Evolutionary conservation across 30 jellyfish, hydroid and myxozoan species (phyloP).

Genomic region (Chironex yamaguchii): DNA sequence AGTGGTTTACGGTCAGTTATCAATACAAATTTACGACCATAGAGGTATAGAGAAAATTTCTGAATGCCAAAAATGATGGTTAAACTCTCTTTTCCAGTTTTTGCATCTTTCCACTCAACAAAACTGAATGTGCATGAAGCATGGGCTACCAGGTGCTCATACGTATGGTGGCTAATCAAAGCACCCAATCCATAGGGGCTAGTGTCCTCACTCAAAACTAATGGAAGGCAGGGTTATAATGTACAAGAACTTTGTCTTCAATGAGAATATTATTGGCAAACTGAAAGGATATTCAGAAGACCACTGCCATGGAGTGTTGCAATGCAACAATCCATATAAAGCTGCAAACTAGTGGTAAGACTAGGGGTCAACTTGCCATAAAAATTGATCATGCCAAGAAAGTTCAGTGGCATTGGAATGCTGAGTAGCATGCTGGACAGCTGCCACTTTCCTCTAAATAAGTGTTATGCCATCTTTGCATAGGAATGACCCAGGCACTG

Average conservation of each 20-base stretch:
- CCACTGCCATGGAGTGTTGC: too few relatives aligned
- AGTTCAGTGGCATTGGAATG: background rate
- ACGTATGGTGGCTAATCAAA: background rate
- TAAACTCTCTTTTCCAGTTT: slow-evolving; percentile 21
- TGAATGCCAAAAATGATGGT: slow-evolving; percentile 24
- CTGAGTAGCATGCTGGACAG: background rate
- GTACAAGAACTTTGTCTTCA: slow-evolving; percentile 7
- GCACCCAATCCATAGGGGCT: slow-evolving; percentile 52
- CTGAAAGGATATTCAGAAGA: background rate
- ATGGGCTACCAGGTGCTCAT: slow-evolving; percentile 20
- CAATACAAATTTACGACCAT: slow-evolving; percentile 19
- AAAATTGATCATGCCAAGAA: background rate
- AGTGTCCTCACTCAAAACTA: slow-evolving; percentile 18
- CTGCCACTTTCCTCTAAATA: background rate
- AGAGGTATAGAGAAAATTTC: slow-evolving; percentile 37
- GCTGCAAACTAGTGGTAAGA: background rate
- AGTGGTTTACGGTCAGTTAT: background rate
- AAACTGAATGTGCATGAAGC: background rate
- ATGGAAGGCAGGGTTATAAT: slow-evolving; percentile 21
- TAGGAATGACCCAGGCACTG: background rate
- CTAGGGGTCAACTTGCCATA: background rate
- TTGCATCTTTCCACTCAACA: slow-evolving; percentile 17
- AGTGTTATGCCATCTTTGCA: background rate
- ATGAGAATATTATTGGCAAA: background rate
- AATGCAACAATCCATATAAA: background rate